phyloP scores from a whole-genome alignment of 2,797 vertebrate species.

The Atherinosoma microstoma region DNA sequence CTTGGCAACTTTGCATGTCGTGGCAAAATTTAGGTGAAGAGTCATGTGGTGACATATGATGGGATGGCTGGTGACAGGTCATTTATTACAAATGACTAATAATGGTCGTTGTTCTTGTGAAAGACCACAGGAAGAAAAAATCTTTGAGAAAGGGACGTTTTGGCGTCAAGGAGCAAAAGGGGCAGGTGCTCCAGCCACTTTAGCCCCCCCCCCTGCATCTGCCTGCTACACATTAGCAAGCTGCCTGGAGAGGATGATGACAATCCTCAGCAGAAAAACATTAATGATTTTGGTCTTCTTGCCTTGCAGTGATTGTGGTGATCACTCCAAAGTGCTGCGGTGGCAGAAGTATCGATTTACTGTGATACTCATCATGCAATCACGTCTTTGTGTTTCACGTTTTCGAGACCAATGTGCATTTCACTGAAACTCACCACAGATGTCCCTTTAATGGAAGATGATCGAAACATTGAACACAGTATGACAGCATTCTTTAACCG shows the following conservation, averaged over 20 bases:
- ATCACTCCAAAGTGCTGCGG: constrained; percentile 67
- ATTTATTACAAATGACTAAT: too few relatives aligned
- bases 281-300: constrained; percentile 46
- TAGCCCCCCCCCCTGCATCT: not conserved
- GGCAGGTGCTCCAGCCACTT: too few relatives aligned
- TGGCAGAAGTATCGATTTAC: constrained; percentile 68
- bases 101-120: too few relatives aligned
- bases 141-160: too few relatives aligned
- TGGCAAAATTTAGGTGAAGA: too few relatives aligned
- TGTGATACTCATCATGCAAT: constrained; percentile 62
- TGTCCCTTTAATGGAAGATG: not conserved
- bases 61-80: too few relatives aligned
- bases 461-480: not conserved
- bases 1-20: too few relatives aligned
- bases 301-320: constrained; percentile 35
- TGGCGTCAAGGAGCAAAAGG: too few relatives aligned
- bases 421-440: not conserved
- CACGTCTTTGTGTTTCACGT: constrained; percentile 27
- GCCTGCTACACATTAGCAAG: constrained; percentile 14
- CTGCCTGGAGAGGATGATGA: constrained; percentile 16
- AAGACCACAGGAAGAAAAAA: too few relatives aligned
- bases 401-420: constrained; percentile 11
- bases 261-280: constrained; percentile 20
- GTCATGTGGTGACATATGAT: too few relatives aligned
- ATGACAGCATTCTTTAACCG: not conserved